Base-by-base conservation (phyloP, 2,113 vertebrate species). In the Acanthisitta chloris region DNA sequence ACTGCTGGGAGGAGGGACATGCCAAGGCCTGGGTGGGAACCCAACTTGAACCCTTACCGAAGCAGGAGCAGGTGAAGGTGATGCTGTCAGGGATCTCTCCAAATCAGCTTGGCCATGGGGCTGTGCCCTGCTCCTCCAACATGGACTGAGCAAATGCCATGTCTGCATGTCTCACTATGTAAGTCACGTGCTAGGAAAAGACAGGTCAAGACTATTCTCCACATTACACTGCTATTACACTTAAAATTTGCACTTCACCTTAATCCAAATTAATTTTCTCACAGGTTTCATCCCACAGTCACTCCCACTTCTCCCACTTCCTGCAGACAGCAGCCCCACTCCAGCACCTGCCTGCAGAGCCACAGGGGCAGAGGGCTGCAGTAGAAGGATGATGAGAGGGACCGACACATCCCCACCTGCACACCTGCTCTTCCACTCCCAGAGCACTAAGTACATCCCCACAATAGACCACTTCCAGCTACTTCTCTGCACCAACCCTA, bases 281-380 rank as follows among this genome's bases (percentile, higher is more conserved):
- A 13, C 12, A 55, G 19, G 55, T 57, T 61, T 73, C 52, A 90
- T 34, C 24, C n/a, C 3, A 3, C n/a, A 8, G 20, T 18, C 18
- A 2, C 24, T 81, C 28, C 20, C 0, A 0, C 12, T 65, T 69
- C 25, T 78, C 54, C 49, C 73, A 57, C 20, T 26, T 84, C 40
- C 55, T 1, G 1, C 5, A 1, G 58, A 14, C 4, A 2, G 16
- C 12, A 14, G 18, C 34, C 16, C 17, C 5, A 1, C 25, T 59
- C 29, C 81, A 69, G 83, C 11, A 20, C 20, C 25, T 8, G 0
- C 23, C n/a, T 31, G 57, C 64, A 74, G 48, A 65, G 65, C 34
- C 86, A 17, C 25, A 12, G 73, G 36, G 42, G 19, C 46, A 25
- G 26, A 25, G 18, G 14, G 51, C 54, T 70, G 81, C 54, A 48